These are phyloP conservation scores for Dascyllus trimaculatus DNA, from an alignment of 2,113 vertebrate genomes.

Conservation along the genomic window DNA sequence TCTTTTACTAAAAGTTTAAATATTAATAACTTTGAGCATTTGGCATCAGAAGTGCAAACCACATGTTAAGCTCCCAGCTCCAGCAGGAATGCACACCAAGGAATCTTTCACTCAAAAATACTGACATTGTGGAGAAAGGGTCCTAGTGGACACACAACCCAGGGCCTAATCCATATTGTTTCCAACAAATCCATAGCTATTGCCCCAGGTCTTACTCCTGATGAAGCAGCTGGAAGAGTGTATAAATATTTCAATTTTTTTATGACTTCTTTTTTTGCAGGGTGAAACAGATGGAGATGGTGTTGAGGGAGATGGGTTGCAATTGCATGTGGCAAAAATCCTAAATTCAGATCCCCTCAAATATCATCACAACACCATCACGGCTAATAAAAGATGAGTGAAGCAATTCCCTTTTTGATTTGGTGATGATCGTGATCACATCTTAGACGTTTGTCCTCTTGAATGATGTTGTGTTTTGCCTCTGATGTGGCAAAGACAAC, in stretches of 20 bases:
- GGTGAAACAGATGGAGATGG: slow-evolving; percentile 20
- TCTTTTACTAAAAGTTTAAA: slow-evolving; percentile 53
- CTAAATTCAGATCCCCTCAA: background rate
- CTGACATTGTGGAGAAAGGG: background rate
- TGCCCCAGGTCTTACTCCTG: slow-evolving; percentile 8
- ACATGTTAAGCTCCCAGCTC: slow-evolving; percentile 14
- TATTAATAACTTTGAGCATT: slow-evolving; percentile 54
- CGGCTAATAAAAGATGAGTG: slow-evolving; percentile 24
- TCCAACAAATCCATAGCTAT: slow-evolving; percentile 17
- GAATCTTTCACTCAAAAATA: background rate
- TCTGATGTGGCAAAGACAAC: slow-evolving; percentile 3
- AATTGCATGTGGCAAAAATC: slow-evolving; percentile 35
- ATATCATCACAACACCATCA: slow-evolving; percentile 9
- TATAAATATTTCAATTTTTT: slow-evolving; percentile 29
- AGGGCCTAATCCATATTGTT: slow-evolving; percentile 12
- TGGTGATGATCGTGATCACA: background rate
- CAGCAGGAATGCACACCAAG: slow-evolving; percentile 10
- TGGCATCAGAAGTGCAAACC: slow-evolving; percentile 31
- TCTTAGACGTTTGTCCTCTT: slow-evolving; percentile 3
- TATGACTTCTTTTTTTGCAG: slow-evolving; percentile 12
- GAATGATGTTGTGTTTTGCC: slow-evolving; percentile 2
- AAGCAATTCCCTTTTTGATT: background rate
- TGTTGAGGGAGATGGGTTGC: slow-evolving; percentile 17
- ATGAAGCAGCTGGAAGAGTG: slow-evolving; percentile 25
- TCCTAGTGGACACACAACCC: slow-evolving; percentile 3